Percentiles rank a stretch among this genome's conserved stretches.
Conservation (phyloP, 2,113 vertebrate species). For the Barbus barbus region DNA sequence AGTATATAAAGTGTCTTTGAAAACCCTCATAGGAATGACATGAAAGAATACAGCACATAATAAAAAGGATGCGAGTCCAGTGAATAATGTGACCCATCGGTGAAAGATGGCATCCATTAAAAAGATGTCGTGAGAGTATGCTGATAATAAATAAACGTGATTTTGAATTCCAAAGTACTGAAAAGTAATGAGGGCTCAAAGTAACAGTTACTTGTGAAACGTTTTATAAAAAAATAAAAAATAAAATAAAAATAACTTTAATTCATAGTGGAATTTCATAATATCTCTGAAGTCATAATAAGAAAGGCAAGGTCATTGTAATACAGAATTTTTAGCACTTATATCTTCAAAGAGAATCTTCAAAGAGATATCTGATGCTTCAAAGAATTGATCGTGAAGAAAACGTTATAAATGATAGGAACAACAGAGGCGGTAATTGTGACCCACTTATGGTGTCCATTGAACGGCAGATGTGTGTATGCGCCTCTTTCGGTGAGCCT, state of each 20-base stretch:
- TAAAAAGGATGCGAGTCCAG: background rate
- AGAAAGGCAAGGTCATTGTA: slow-evolving; percentile 18
- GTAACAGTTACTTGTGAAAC: background rate
- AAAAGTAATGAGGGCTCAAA: no score
- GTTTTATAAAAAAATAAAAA: background rate
- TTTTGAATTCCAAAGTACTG: background rate
- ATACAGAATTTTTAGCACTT: background rate
- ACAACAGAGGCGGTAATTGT: slow-evolving; percentile 4
- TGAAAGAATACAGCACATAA: background rate
- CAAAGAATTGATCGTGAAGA: slow-evolving; percentile 36
- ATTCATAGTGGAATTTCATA: slow-evolving; percentile 6
- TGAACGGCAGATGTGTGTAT: slow-evolving; percentile 10
- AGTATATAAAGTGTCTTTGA: background rate
- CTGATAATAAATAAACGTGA: background rate
- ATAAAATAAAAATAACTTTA: background rate
- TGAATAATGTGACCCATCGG: background rate
- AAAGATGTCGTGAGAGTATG: background rate
- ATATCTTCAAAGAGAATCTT: slow-evolving; percentile 40
- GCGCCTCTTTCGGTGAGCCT: background rate
- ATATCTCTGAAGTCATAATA: slow-evolving; percentile 6
- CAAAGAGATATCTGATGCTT: slow-evolving; percentile 33
- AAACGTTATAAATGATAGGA: slow-evolving; percentile 18
- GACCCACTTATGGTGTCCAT: slow-evolving; percentile 29
- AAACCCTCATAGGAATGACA: background rate
- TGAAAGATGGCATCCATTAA: background rate